Evolutionary conservation across 2,113 vertebrate genomes (phyloP), one percentile per base, ranked within the genome.

Genomic region (Peromyscus maniculatus): DNA sequence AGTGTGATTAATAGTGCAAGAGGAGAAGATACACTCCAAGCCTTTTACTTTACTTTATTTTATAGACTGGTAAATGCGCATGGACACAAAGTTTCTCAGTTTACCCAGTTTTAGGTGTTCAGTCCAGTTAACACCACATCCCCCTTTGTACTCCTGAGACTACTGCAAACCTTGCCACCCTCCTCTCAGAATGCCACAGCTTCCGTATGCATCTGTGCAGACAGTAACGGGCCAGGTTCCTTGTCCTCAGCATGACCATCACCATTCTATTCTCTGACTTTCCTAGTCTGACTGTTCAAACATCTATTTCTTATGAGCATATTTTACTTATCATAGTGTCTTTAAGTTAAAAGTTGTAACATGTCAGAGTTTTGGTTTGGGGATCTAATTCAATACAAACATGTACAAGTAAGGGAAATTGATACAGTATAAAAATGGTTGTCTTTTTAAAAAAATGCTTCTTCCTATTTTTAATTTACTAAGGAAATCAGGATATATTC

Each of bases 381-480:
- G 82, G 87, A 95, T 67, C 69, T 92, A 24, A 78, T 88, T 96
- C 28, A 80, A 31, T 36, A 10, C 75, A 87, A 89, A 16, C 43
- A 62, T 91, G 55, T 13, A 46, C 5, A 7, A 78, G 69, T 52
- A 6, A 52, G 5, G 33, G 15, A 80, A 86, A 39, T 31, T 87
- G 91, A 94, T 57, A 71, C 9, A 11, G 33, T 72, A 46, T 80
- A 89, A 93, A 86, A 89, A 67, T 87, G 3, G 12, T 92, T 66
- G 8, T 83, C 28, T 57, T 62, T 66, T 92, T 62, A 52, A 87
- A 64, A 67, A 86, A 90, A 84, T 71, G 43, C 3, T 89, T 4
- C 28, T 62, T 91, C 21, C 24, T 79, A 75, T 87, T 89, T 97
- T 80, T 91, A 7, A 90, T 87, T 92, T 55, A 93, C 64, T 95